Conservation (phyloP, 23 tunicate species). For the Corella eumyota region DNA sequence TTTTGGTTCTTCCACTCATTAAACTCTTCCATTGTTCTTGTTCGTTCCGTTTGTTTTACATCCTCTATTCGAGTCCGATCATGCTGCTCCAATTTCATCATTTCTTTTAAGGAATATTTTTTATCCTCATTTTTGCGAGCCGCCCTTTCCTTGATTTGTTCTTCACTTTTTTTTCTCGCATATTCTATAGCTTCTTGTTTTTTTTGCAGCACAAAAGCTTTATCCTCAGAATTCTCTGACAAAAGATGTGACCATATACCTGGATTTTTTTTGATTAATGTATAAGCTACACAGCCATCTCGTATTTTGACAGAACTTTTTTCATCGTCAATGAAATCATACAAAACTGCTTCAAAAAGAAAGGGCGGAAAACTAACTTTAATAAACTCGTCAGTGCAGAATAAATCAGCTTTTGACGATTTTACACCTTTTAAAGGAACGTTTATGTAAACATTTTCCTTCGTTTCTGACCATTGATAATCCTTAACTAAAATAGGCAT, state of each 20-base stretch:
- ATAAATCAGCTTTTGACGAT: constrained; percentile 42
- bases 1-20: constrained; percentile 59
- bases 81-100: constrained; percentile 72
- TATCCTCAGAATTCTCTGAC: constrained; percentile 45
- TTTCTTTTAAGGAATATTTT: constrained; percentile 59
- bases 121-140: constrained; percentile 30
- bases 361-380: constrained; percentile 83
- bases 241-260: constrained; percentile 39
- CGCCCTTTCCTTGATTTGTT: constrained; percentile 20
- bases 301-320: constrained; percentile 55
- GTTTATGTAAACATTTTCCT: constrained; percentile 18
- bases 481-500: constrained; percentile 92
- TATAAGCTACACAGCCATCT: constrained; percentile 44
- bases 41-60: constrained; percentile 55
- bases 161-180: constrained; percentile 45
- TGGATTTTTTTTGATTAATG: constrained; percentile 24
- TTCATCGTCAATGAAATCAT: constrained; percentile 52
- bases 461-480: constrained; percentile 67
- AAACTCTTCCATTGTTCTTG: constrained; percentile 25
- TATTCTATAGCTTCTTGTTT: constrained; percentile 70
- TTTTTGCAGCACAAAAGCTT: constrained; percentile 37
- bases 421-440: constrained; percentile 85
- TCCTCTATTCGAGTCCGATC: constrained; percentile 42
- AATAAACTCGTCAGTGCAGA: constrained; percentile 40
- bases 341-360: constrained; percentile 66